These are phyloP conservation scores for Hucho hucho DNA, from an alignment of 2,113 vertebrate species.

Conservation along the genomic window DNA sequence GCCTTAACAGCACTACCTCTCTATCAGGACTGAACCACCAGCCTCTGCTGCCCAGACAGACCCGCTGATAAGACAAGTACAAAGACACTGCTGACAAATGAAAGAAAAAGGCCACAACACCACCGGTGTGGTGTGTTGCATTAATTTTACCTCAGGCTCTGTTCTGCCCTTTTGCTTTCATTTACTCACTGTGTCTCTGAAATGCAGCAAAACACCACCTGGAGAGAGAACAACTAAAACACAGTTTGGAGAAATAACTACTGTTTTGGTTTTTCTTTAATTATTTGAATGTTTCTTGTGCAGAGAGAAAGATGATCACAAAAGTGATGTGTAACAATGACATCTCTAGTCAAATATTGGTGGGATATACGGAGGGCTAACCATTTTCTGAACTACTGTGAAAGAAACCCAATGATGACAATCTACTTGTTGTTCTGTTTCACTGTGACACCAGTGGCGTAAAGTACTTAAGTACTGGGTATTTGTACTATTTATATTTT, in stretches of 20 bases:
- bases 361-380: neutral
- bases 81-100: neutral
- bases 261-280: neutral
- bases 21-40: neutral
- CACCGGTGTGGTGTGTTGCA: neutral
- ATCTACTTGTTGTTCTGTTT: no score
- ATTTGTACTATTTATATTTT: no score
- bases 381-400: no score
- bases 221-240: neutral
- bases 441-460: no score
- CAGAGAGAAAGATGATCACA: no score
- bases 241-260: neutral
- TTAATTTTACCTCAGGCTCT: neutral
- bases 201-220: neutral
- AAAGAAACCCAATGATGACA: no score
- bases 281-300: neutral
- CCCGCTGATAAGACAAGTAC: neutral
- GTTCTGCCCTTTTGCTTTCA: constrained; percentile 10
- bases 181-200: constrained; percentile 5
- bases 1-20: neutral
- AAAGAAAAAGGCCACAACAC: constrained; percentile 6
- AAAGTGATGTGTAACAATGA: no score
- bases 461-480: no score
- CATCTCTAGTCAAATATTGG: neutral
- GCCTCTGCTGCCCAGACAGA: neutral